phyloP scores from a whole-genome alignment of 2,888 invertebrate species.

The Epirrita christyi region DNA sequence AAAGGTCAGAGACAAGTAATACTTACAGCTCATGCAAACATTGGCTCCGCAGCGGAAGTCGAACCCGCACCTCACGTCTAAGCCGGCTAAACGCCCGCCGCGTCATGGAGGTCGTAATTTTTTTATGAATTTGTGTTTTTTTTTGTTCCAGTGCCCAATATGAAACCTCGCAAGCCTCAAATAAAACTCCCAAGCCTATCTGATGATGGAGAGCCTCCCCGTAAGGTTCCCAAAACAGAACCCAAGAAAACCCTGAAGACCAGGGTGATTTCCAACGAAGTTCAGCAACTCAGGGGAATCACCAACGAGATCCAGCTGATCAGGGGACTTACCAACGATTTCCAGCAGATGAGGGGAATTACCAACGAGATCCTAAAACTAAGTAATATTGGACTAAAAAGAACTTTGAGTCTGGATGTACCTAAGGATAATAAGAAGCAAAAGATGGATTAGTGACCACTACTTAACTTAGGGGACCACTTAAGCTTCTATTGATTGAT shows the following conservation, averaged over 20 bases:
- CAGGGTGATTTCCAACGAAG: constrained; percentile 33
- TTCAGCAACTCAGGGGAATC: constrained; percentile 64
- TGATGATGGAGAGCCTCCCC: constrained; percentile 56
- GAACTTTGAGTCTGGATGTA: background rate
- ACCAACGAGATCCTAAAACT: constrained; percentile 64
- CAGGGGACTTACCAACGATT: constrained; percentile 47
- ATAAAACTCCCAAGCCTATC: constrained; percentile 71
- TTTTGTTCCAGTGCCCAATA: constrained; percentile 68
- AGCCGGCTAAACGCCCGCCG: too few relatives aligned
- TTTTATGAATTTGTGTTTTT: background rate
- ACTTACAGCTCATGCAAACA: too few relatives aligned
- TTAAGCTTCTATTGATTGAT: too few relatives aligned
- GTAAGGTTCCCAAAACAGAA: constrained; percentile 46
- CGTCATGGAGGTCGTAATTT: background rate
- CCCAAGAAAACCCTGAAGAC: constrained; percentile 45
- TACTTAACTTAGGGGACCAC: too few relatives aligned
- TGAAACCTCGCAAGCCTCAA: constrained; percentile 69
- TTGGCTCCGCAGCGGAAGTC: too few relatives aligned
- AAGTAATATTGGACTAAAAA: constrained; percentile 35
- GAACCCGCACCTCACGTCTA: too few relatives aligned
- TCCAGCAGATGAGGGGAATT: constrained; percentile 46
- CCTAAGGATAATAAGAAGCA: constrained; percentile 1
- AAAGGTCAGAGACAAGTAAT: too few relatives aligned
- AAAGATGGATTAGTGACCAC: constrained; percentile 5
- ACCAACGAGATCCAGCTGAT: constrained; percentile 69